phyloP scores from a whole-genome alignment of 2,113 vertebrate genomes.

The Mohoua ochrocephala region DNA sequence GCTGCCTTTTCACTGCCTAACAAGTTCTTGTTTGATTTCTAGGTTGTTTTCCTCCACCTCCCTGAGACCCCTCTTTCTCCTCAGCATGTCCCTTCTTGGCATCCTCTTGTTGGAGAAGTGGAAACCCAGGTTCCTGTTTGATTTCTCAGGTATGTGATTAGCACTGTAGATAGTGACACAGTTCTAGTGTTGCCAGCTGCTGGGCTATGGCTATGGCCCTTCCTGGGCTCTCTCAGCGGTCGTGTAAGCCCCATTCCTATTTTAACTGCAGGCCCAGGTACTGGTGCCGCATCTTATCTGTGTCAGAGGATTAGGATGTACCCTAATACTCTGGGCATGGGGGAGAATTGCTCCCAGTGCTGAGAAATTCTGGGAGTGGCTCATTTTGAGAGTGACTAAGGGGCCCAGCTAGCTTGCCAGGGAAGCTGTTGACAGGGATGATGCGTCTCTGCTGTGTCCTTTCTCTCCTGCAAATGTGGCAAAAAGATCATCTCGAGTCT shows the following conservation, averaged over 20 bases:
- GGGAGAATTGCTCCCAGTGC: background rate
- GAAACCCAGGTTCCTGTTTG: constrained; percentile 83
- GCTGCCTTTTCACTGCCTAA: background rate
- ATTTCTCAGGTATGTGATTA: constrained; percentile 75
- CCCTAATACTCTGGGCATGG: background rate
- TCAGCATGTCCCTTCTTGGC: constrained; percentile 85
- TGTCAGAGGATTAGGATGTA: background rate
- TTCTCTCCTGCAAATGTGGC: background rate
- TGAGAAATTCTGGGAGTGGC: background rate
- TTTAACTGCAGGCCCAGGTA: background rate
- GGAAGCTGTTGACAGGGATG: background rate
- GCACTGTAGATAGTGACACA: background rate
- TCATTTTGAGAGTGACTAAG: background rate
- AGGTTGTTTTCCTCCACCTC: constrained; percentile 93
- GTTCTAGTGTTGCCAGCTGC: background rate
- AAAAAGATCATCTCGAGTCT: background rate
- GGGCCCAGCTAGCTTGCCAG: background rate
- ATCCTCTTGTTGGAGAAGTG: constrained; percentile 88
- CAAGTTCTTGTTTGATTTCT: background rate
- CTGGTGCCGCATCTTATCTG: background rate
- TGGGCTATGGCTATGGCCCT: background rate
- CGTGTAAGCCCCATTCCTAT: background rate
- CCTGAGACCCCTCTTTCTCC: constrained; percentile 86
- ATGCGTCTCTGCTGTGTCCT: background rate
- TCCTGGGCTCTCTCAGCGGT: background rate